phyloP scores from a whole-genome alignment of 2,113 vertebrate genomes.

The Atractosteus spatula region DNA sequence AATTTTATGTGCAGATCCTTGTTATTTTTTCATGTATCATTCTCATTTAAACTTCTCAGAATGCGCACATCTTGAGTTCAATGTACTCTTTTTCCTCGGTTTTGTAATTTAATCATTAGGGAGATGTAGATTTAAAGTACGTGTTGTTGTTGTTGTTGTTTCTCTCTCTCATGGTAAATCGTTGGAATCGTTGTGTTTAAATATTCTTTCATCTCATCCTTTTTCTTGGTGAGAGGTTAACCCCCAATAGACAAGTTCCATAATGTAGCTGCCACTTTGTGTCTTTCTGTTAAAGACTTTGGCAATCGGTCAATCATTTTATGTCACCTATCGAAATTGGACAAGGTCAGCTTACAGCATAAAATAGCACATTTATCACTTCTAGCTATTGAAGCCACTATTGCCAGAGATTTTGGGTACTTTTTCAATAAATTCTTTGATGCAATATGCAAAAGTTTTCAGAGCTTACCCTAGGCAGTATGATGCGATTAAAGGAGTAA shows the following conservation, averaged over 20 bases:
- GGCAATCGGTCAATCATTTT: slow-evolving; percentile 39
- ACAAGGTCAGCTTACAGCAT: slow-evolving; percentile 31
- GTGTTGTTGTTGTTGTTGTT: background rate
- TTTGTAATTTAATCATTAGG: too few relatives aligned
- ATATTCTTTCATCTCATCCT: slow-evolving; percentile 49
- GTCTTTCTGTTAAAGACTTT: slow-evolving; percentile 36
- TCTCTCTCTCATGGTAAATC: slow-evolving; percentile 26
- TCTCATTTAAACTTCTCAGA: too few relatives aligned
- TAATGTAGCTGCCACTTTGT: slow-evolving; percentile 29
- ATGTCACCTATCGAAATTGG: slow-evolving; percentile 35
- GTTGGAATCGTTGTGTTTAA: slow-evolving; percentile 42
- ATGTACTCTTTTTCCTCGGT: too few relatives aligned
- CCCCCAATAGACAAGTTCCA: slow-evolving; percentile 29
- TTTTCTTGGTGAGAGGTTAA: slow-evolving; percentile 24
- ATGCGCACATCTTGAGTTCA: too few relatives aligned
- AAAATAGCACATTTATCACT: background rate
- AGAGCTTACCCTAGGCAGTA: slow-evolving; percentile 42
- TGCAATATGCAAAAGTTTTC: slow-evolving; percentile 40
- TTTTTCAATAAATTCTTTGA: slow-evolving; percentile 14
- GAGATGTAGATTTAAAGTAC: too few relatives aligned
- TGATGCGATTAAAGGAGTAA: slow-evolving; percentile 47
- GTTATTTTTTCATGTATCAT: too few relatives aligned
- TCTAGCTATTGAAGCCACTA: too few relatives aligned
- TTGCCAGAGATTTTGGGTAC: too few relatives aligned
- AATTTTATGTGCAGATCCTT: too few relatives aligned